A percentile compares a stretch with the other conserved stretches of the same genome.
phyloP scores from a whole-genome alignment of 2,888 invertebrate genomes.

The Caenorhabditis sp. region DNA sequence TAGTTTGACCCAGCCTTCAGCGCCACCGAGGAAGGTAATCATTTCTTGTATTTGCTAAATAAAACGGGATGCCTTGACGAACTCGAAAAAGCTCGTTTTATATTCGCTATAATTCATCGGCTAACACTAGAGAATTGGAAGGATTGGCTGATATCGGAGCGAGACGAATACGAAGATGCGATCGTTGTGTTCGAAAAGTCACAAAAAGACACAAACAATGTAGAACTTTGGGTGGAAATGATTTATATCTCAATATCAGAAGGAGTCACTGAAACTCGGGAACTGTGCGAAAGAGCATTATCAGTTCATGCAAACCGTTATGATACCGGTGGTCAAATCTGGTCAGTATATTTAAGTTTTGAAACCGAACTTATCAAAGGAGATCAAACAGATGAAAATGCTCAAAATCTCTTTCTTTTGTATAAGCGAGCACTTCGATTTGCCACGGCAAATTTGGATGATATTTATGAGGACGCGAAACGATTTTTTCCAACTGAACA shows the following conservation, averaged over 20 bases:
- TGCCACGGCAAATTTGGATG: conserved; percentile 21
- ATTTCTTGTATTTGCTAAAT: conserved; percentile 20
- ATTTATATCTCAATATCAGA: conserved; percentile 9
- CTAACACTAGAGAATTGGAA: conserved; percentile 40
- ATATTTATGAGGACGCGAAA: conserved; percentile 16
- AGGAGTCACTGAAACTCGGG: conserved; percentile 5
- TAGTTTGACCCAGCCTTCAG: too few relatives aligned
- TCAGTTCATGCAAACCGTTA: conserved; percentile 22
- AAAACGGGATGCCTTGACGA: conserved; percentile 48
- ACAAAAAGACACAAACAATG: conserved; percentile 24
- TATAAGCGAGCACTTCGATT: conserved; percentile 35
- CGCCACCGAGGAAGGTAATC: conserved; percentile 12
- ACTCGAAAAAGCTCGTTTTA: conserved; percentile 19
- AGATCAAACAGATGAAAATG: neutral
- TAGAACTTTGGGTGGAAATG: conserved; percentile 32
- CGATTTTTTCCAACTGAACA: neutral
- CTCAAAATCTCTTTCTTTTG: conserved; percentile 4
- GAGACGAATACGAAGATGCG: neutral
- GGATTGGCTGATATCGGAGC: conserved; percentile 39
- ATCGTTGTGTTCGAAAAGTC: conserved; percentile 25
- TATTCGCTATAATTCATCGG: conserved; percentile 17
- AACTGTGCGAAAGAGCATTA: conserved; percentile 23
- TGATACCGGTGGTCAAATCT: conserved; percentile 29
- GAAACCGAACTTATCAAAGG: conserved; percentile 9
- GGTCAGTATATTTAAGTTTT: conserved; percentile 20